Conservation (phyloP, 2,888 invertebrate species). For the Lycophotia porphyrea region DNA sequence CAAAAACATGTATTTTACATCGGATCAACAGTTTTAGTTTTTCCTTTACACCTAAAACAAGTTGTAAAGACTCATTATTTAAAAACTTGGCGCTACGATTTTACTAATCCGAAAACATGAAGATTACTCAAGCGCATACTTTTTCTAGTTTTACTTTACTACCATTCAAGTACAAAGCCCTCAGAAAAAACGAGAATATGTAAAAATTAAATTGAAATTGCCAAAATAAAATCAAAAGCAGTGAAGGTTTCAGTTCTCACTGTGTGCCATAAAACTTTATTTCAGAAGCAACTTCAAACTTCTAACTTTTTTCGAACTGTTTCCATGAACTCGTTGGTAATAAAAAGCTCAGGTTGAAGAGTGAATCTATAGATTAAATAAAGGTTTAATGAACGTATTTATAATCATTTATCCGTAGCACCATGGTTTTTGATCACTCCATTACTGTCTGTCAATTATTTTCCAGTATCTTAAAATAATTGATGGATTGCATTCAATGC, state of each 20-base stretch:
- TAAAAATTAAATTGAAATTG: background rate
- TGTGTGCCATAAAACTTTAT: background rate
- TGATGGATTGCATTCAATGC: background rate
- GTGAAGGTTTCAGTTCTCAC: too few species aligned
- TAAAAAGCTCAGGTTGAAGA: background rate
- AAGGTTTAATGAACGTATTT: background rate
- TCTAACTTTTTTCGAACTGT: background rate
- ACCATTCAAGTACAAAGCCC: background rate
- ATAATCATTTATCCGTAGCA: background rate
- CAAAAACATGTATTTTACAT: background rate
- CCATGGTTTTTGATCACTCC: background rate
- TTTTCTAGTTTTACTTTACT: background rate
- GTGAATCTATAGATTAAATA: too few species aligned
- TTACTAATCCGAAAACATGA: background rate
- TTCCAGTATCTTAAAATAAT: background rate
- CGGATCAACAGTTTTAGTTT: background rate
- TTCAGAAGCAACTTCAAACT: background rate
- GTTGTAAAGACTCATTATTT: background rate
- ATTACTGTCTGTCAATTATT: conserved; percentile 1
- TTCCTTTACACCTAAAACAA: background rate
- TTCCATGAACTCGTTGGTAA: background rate
- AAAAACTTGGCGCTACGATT: background rate
- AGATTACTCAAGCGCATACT: background rate
- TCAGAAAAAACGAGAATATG: background rate
- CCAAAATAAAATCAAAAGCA: background rate